Base-by-base conservation (phyloP, 2,888 invertebrate species). In the Hirtodrosophila cameraria region DNA sequence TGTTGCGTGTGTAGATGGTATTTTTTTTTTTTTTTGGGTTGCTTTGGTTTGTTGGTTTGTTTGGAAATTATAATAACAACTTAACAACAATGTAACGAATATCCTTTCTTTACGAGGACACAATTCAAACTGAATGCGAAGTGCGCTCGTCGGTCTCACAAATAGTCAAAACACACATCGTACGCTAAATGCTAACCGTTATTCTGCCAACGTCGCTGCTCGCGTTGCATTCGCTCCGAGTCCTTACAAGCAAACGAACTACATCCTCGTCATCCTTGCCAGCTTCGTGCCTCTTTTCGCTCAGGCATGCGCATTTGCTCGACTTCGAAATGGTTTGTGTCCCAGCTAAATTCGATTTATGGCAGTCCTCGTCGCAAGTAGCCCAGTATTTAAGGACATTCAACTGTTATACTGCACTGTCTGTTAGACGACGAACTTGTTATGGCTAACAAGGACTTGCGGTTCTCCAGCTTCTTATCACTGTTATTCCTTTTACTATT, bases 91-190 rank as follows among this genome's bases (percentile, higher is more conserved):
- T 89, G 89, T 89, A 90, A 90, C 90, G 89, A 90, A 90, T 90
- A 90, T 90, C 90, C 90, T 91, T 90, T 90, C 90, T 89, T 89
- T 89, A 89, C 89, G 90, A 91, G 89, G 91, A 90, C 90, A 90
- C 89, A 90, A 90, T 90, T 90, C 89, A 89, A 90, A 90, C 90
- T 90, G 90, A 91, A 89, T 85, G 87, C 89, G 88, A 90, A 88
- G 80, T 79, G 67, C 79, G 73, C 85, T 88, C 88, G 89, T 88
- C 84, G 81, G 84, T 75, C 86, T 90, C 89, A 88, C 88, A 90
- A 90, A 90, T 90, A 90, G 90, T 89, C 88, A 61, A 80, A 50
- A 15, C 72, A 75, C 72, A 75, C 80, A 73, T 84, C 81, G 86
- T 66, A 52, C 53, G 73, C 48, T 49, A 12, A 28, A 25, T n/a